Evolutionary conservation across 1,140 invertebrate genomes (phyloP).

Genomic region (Euwallacea fornicatus): DNA sequence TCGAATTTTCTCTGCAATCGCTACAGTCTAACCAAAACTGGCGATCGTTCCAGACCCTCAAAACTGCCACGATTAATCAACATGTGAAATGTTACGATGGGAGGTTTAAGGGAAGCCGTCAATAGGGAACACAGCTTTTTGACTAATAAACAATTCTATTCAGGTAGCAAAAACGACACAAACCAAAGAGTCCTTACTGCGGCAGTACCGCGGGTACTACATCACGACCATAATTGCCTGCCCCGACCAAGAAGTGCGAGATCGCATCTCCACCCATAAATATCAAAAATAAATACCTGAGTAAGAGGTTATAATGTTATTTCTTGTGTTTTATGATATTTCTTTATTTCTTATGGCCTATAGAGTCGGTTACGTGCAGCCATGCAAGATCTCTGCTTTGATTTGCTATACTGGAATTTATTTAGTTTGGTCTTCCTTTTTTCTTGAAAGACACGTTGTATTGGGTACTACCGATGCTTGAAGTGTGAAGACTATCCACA

Average conservation of each 20-base stretch:
- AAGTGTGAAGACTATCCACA: no score
- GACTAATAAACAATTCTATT: conserved; percentile 38
- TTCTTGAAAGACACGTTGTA: not conserved
- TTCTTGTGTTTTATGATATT: conserved; percentile 39
- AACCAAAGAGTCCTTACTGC: conserved; percentile 34
- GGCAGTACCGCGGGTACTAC: conserved; percentile 31
- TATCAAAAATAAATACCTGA: conserved; percentile 40
- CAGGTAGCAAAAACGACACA: conserved; percentile 38
- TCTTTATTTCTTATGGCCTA: conserved; percentile 39
- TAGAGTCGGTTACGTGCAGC: conserved; percentile 35
- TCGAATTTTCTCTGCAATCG: no score
- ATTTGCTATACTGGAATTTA: conserved; percentile 20
- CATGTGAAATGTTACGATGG: no score
- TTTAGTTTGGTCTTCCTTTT: not conserved
- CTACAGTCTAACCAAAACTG: no score
- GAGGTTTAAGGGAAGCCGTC: no score
- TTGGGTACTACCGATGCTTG: not conserved
- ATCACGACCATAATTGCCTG: conserved; percentile 36
- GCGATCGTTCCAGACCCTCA: no score
- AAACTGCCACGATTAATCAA: no score
- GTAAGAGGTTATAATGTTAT: conserved; percentile 40
- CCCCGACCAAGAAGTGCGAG: conserved; percentile 36
- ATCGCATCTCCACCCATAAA: conserved; percentile 38
- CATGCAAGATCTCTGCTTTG: conserved; percentile 37
- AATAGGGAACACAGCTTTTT: conserved; percentile 4